Conservation (phyloP, 2,888 invertebrate genomes). For the Elegia similella region DNA sequence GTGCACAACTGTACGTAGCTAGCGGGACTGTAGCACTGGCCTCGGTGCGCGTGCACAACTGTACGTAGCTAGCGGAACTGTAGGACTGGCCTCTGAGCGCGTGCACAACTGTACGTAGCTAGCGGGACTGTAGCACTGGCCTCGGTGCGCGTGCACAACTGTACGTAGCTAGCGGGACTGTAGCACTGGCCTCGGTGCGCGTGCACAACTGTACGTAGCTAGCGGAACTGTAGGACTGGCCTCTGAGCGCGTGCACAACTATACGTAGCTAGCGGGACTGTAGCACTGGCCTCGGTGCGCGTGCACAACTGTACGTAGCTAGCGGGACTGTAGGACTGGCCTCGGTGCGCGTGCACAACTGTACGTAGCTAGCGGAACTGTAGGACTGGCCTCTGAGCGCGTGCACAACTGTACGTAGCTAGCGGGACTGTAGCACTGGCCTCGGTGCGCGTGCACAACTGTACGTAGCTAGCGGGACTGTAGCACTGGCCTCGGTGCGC, state of each 20-base stretch:
- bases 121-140: background rate
- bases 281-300: background rate
- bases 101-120: constrained; percentile 35
- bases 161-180: background rate
- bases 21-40: background rate
- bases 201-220: constrained; percentile 8
- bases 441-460: constrained; percentile 35
- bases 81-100: constrained; percentile 69
- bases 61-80: constrained; percentile 27
- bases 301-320: constrained; percentile 4
- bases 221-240: background rate
- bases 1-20: constrained; percentile 1
- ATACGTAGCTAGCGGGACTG: background rate
- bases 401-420: background rate
- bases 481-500: constrained; percentile 14
- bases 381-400: background rate
- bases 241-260: constrained; percentile 2
- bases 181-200: constrained; percentile 3
- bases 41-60: constrained; percentile 32
- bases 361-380: background rate
- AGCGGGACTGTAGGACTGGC: constrained; percentile 2
- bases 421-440: constrained; percentile 30
- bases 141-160: constrained; percentile 4
- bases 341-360: constrained; percentile 6
- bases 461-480: constrained; percentile 31